Evolutionary conservation across 2,113 vertebrate species (phyloP).

Genomic region (Triplophysa tibetana): DNA sequence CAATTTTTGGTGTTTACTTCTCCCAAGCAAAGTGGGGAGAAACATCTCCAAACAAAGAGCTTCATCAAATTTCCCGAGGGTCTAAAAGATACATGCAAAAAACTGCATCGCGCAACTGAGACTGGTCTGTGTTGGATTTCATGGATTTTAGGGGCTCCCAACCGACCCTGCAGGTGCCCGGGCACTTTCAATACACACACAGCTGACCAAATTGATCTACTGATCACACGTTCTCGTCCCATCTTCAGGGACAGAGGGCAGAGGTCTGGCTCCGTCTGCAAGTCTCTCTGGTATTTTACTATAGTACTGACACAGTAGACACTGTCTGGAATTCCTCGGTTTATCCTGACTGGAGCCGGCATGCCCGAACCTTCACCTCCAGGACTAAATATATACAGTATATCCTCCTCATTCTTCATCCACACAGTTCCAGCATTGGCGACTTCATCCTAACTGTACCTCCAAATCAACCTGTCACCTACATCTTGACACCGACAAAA

Average conservation of each 20-base stretch:
- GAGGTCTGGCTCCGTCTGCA: conserved; percentile 33
- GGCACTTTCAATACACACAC: neutral
- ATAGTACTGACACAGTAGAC: conserved; percentile 36
- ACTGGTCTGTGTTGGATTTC: neutral
- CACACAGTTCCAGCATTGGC: neutral
- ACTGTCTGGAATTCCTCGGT: conserved; percentile 42
- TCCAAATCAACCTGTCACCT: neutral
- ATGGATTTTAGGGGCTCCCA: neutral
- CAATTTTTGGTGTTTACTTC: no score
- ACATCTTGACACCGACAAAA: neutral
- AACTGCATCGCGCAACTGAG: no score
- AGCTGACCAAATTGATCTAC: neutral
- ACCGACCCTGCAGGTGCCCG: neutral
- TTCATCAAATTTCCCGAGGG: no score
- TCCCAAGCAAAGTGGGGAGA: no score
- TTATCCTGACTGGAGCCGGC: conserved; percentile 44
- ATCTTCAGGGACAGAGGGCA: neutral
- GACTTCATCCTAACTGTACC: neutral
- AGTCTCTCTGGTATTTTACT: conserved; percentile 35
- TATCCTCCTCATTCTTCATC: conserved; percentile 26
- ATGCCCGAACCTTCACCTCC: conserved; percentile 52
- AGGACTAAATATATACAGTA: conserved; percentile 38
- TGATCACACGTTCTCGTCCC: conserved; percentile 1
- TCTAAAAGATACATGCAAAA: no score
- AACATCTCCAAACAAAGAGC: no score